phyloP scores from a whole-genome alignment of 2,797 vertebrate species.

The Falco columbarius region DNA sequence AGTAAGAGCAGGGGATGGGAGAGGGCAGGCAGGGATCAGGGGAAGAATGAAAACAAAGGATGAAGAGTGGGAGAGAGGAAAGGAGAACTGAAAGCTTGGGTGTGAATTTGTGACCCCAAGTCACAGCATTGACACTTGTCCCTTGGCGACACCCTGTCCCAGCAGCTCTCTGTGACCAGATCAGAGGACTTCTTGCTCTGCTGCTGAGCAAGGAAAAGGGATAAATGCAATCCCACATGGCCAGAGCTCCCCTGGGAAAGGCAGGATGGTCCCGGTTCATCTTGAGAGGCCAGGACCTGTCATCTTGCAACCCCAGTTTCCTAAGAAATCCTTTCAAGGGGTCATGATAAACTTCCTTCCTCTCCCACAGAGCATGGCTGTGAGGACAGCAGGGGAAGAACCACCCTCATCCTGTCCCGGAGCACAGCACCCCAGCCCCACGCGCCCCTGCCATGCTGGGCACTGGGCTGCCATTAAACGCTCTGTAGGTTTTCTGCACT shows the following conservation, averaged over 20 bases:
- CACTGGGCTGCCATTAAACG: neutral
- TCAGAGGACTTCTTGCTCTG: neutral
- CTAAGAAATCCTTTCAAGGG: neutral
- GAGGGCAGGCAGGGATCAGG: neutral
- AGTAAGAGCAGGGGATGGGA: neutral
- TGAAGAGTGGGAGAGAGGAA: neutral
- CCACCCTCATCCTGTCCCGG: rapidly evolving
- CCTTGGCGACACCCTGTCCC: neutral
- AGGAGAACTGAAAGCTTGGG: rapidly evolving
- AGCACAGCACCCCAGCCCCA: neutral
- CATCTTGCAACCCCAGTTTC: neutral
- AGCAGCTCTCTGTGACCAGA: neutral
- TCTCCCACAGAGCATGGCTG: neutral
- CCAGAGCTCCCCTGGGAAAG: neutral
- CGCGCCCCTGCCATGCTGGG: rapidly evolving
- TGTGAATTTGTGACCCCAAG: neutral
- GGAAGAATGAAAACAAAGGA: neutral
- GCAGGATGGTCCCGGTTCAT: neutral
- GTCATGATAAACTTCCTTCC: neutral
- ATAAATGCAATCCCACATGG: neutral
- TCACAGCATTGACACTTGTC: neutral
- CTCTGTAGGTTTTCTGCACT: neutral
- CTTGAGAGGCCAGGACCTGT: neutral
- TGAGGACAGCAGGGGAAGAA: neutral
- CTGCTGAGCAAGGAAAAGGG: neutral